Percentiles rank a stretch among this genome's conserved stretches.
Evolutionary conservation across 2,888 invertebrate species (phyloP).

Genomic region (Drosophila melanocephala): DNA sequence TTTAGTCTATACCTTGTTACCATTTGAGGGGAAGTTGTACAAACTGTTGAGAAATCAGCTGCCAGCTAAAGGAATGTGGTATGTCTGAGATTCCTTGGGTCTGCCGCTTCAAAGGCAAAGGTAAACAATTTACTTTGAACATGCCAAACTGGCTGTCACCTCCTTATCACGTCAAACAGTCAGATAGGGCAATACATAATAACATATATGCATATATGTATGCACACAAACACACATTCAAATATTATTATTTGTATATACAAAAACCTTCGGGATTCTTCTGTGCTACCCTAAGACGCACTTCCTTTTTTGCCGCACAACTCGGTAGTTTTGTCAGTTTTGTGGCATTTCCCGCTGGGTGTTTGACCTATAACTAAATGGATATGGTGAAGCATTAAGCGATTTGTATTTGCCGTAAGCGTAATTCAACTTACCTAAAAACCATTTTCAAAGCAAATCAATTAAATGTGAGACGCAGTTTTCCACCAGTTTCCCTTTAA

Average conservation of each 20-base stretch:
- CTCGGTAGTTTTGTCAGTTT: slow-evolving; percentile 25
- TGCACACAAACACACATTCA: background rate
- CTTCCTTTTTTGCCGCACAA: slow-evolving; percentile 16
- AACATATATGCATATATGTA: background rate
- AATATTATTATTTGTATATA: background rate
- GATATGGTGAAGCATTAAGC: background rate
- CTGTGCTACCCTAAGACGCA: slow-evolving; percentile 10
- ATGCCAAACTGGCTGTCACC: slow-evolving; percentile 20
- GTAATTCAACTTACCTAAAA: slow-evolving; percentile 3
- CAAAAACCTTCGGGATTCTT: background rate
- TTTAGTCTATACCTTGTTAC: background rate
- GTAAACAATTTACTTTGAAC: slow-evolving; percentile 40
- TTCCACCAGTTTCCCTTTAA: slow-evolving; percentile 58
- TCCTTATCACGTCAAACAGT: slow-evolving; percentile 39
- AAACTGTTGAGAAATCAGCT: slow-evolving; percentile 34
- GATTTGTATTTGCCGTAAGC: slow-evolving; percentile 1
- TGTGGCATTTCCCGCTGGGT: slow-evolving; percentile 27
- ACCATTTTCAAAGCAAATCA: slow-evolving; percentile 35
- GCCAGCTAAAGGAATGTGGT: slow-evolving; percentile 6
- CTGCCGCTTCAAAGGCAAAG: slow-evolving; percentile 16
- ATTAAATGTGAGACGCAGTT: slow-evolving; percentile 41
- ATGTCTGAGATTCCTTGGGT: slow-evolving; percentile 25
- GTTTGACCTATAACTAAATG: background rate
- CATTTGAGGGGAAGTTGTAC: background rate
- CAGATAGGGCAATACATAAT: background rate